Evolutionary conservation across 2,113 vertebrate species (phyloP), one percentile per base, ranked within the genome.

Genomic region (Pachyramphus minor): DNA sequence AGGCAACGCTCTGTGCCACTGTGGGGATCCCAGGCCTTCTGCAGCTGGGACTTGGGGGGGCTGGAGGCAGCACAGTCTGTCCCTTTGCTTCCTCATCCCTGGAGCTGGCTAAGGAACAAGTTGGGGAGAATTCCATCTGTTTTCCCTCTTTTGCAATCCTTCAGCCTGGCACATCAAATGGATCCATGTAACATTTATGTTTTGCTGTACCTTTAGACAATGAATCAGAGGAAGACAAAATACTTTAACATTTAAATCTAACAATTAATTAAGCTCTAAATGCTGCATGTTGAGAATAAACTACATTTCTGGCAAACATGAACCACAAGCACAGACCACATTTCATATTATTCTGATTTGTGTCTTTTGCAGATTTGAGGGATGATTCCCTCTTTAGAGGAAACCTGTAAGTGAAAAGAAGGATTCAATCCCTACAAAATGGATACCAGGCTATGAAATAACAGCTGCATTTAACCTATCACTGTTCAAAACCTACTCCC

Each of bases 161-260:
- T 62, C 50, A 67, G 15, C 39, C 75, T 66, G 28, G 67, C 58
- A 56, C 84, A 63, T 24, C 0, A 0, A 77, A 63, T 3, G n/a
- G 60, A 75, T 63, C 44, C 63, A 28, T 8, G 4, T 12, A 80
- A 45, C n/a, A 33, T 25, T 71, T 73, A 63, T 78, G 87, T 1
- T 95, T 89, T 87, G 63, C 81, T 91, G 39, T 23, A 27, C 47
- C 59, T 71, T 56, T 39, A 90, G 47, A 71, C 77, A 96, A 71
- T 44, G 42, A 80, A 93, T 88, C 92, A 86, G 47, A 78, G 63
- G 60, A 50, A 90, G 42, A 63, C 16, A 53, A 93, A 91, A 85
- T 23, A 55, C 41, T 62, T 63, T 47, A 92, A 82, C 59, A 88
- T 82, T 71, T 67, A 45, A 88, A 77, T 37, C 27, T 52, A 81